A percentile compares a stretch with the other conserved stretches of the same genome.
These are phyloP conservation scores for Uloborus plumipes DNA, from an alignment of 2,888 invertebrate genomes.

Conservation along the genomic window DNA sequence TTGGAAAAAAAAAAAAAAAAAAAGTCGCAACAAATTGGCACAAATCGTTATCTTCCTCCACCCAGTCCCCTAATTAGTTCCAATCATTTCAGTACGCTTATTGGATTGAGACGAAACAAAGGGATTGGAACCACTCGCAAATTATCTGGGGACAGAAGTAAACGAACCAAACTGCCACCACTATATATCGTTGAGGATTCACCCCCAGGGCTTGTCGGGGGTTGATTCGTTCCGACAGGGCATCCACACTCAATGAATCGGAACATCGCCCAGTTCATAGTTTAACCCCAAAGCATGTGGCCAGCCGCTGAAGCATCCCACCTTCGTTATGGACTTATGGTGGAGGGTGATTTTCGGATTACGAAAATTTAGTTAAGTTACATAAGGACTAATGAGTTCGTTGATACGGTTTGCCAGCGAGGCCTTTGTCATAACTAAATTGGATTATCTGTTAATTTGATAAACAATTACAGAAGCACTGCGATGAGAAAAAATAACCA, in stretches of 20 bases:
- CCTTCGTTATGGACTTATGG: too few species aligned
- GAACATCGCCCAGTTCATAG: constrained; percentile 21
- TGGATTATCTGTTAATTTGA: too few species aligned
- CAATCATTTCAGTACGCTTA: constrained; percentile 57
- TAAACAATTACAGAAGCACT: too few species aligned
- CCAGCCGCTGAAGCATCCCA: too few species aligned
- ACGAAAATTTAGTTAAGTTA: constrained; percentile 26
- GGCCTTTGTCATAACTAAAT: too few species aligned
- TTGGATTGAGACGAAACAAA: constrained; percentile 43
- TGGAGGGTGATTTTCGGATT: constrained; percentile 32
- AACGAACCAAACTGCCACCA: too few species aligned
- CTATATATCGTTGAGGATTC: too few species aligned
- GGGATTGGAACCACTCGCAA: constrained; percentile 18
- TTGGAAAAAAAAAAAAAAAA: too few species aligned
- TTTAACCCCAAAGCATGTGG: constrained; percentile 12
- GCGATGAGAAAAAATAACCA: too few species aligned
- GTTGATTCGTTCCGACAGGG: constrained; percentile 32
- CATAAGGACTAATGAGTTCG: too few species aligned
- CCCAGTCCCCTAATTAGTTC: constrained; percentile 55
- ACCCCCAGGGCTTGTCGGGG: neutral
- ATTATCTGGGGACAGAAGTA: constrained; percentile 33
- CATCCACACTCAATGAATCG: neutral
- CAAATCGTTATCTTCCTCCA: constrained; percentile 11
- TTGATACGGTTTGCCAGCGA: too few species aligned
- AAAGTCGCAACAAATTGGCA: too few species aligned